Base-by-base conservation (phyloP, 1,140 invertebrate species). In the Drosophila pectinifera region DNA sequence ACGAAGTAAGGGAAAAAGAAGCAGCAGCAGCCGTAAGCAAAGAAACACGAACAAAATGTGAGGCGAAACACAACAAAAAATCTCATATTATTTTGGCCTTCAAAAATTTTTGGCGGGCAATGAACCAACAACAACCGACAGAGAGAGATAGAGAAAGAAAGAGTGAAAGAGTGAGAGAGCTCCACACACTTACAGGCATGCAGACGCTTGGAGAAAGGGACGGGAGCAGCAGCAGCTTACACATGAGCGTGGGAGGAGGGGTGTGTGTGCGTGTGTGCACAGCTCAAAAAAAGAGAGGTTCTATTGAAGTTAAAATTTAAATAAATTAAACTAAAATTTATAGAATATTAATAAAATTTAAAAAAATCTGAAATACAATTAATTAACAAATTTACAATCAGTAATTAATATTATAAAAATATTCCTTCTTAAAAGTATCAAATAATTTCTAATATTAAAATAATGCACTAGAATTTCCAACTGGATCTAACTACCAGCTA, bases 41-140 rank as follows among this genome's bases (percentile, higher is more conserved):
- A 80, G 53, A 61, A 76, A 76, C 31, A 55, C 39, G 51, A 59
- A 73, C 49, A 61, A 69, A 72, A 46, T 24, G 58, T 56, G 58
- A 62, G 28, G 10, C 49, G 28, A 62, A 51, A 45, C 36, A 76
- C 82, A 76, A 84, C 48, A 68, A 74, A 85, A 91, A 89, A 89
- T 82, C 80, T 79, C 84, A 91, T 90, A 85, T 91, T 85, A 78
- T 89, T 91, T 91, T 91, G 89, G 89, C 89, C 89, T 91, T 91
- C 89, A 91, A 91, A 86, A 91, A 70, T 70, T 91, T 91, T 91
- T 89, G 89, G 89, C 89, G 89, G 89, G 75, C 89, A 91, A 91
- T 91, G 89, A 91, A 91, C 89, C 89, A 91, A 91, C 89, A 91
- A 91, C 89, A 91, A 91, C 81, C 65, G 78, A 81, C 58, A 24